Conservation (phyloP, 2,113 vertebrate genomes). For the Thalassoma bifasciatum region DNA sequence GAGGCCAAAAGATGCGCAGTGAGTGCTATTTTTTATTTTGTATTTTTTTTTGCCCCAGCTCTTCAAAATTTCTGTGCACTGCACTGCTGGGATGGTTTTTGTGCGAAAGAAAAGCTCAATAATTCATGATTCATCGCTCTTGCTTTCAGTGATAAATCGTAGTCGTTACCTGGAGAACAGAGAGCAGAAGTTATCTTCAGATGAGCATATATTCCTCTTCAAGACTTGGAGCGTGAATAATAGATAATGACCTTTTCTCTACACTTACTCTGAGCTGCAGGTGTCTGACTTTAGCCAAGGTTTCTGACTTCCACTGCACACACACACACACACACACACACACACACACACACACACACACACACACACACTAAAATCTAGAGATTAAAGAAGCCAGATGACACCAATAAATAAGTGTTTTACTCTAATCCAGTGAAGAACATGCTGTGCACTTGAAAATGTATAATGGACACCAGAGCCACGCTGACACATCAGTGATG, state of each 20-base stretch:
- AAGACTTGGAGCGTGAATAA: constrained; percentile 56
- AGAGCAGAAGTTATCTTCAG: constrained; percentile 32
- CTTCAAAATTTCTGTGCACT: too few relatives aligned
- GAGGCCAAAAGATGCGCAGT: too few relatives aligned
- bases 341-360: not conserved
- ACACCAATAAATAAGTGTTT: constrained; percentile 10
- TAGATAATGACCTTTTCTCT: constrained; percentile 53
- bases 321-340: not conserved
- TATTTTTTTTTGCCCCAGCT: too few relatives aligned
- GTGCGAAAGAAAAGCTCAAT: constrained; percentile 36
- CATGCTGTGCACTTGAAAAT: constrained; percentile 24
- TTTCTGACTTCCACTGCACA: constrained; percentile 5
- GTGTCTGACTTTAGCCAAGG: constrained; percentile 39
- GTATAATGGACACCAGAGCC: constrained; percentile 14
- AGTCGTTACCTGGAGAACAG: constrained; percentile 42
- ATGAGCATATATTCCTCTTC: constrained; percentile 44
- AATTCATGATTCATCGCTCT: constrained; percentile 32
- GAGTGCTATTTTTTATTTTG: too few relatives aligned
- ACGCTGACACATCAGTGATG: not conserved
- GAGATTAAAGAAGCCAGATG: constrained; percentile 4
- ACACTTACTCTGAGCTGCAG: constrained; percentile 26
- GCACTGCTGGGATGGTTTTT: constrained; percentile 24
- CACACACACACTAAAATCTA: not conserved
- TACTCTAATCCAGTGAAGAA: constrained; percentile 14
- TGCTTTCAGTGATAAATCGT: constrained; percentile 61